These are phyloP conservation scores for Heliconius nattereri DNA, from an alignment of 1,140 invertebrate species.

Conservation along the genomic window DNA sequence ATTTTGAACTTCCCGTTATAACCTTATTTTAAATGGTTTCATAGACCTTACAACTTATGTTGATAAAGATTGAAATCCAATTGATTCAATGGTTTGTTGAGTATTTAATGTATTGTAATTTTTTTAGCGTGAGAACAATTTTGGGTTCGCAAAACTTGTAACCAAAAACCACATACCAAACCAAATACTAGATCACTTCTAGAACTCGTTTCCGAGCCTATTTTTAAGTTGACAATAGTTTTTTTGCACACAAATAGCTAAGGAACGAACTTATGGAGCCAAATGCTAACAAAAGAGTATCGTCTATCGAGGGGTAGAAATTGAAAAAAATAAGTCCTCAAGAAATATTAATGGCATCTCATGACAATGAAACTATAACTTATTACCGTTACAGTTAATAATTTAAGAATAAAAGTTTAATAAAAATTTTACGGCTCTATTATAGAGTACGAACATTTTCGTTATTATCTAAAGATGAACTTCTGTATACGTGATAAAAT, in stretches of 20 bases:
- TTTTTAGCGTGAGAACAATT: not conserved
- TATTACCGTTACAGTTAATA: conserved; percentile 44
- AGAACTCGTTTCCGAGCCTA: conserved; percentile 26
- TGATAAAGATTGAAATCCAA: not conserved
- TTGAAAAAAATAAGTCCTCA: conserved; percentile 37
- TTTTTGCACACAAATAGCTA: conserved; percentile 54
- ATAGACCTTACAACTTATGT: not conserved
- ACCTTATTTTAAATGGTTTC: not conserved
- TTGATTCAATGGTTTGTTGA: no score
- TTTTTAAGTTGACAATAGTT: conserved; percentile 49
- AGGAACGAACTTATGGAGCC: conserved; percentile 47
- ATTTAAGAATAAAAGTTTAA: conserved; percentile 50
- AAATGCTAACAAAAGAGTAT: conserved; percentile 56
- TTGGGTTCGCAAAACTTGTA: not conserved
- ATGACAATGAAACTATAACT: conserved; percentile 41
- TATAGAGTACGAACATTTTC: conserved; percentile 49
- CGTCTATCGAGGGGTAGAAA: conserved; percentile 51
- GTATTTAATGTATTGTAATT: not conserved
- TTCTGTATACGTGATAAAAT: conserved; percentile 11
- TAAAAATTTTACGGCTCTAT: conserved; percentile 63
- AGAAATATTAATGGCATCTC: conserved; percentile 3
- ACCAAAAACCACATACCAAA: not conserved
- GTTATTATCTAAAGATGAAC: conserved; percentile 14
- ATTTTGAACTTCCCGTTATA: not conserved
- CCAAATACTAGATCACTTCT: conserved; percentile 18